Conservation (phyloP, 2,797 vertebrate species). For the Fratercula arctica region DNA sequence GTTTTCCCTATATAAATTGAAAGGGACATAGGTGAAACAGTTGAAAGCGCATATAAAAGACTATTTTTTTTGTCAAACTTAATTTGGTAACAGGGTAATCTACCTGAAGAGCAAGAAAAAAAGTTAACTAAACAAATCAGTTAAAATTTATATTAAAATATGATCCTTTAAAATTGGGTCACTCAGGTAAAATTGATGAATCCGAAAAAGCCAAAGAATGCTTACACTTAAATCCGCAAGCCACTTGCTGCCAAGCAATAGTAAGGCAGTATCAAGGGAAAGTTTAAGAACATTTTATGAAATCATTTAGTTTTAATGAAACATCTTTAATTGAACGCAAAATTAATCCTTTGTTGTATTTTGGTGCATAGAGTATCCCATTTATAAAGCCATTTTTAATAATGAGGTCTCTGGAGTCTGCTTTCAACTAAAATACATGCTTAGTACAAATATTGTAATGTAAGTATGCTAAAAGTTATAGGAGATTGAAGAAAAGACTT, state of each 20-base stretch:
- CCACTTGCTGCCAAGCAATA: background rate
- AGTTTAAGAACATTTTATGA: background rate
- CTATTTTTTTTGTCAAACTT: background rate
- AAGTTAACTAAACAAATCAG: background rate
- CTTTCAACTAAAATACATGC: background rate
- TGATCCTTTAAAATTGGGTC: background rate
- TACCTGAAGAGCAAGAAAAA: background rate
- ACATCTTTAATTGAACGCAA: background rate
- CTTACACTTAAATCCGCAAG: background rate
- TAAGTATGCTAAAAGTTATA: background rate
- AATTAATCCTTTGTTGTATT: background rate
- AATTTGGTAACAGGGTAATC: background rate
- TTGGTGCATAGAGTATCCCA: background rate
- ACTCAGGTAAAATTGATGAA: background rate
- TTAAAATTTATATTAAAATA: background rate
- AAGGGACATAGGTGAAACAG: background rate
- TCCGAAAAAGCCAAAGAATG: background rate
- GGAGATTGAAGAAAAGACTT: background rate
- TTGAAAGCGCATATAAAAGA: background rate
- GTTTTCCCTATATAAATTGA: background rate
- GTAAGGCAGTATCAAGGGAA: background rate
- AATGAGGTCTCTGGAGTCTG: background rate
- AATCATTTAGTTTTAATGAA: background rate
- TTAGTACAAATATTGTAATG: background rate
- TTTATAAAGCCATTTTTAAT: slow-evolving; percentile 5